A percentile compares a stretch with the other conserved stretches of the same genome.
Conservation (phyloP, 2,888 invertebrate species). For the Erebia epiphron region DNA sequence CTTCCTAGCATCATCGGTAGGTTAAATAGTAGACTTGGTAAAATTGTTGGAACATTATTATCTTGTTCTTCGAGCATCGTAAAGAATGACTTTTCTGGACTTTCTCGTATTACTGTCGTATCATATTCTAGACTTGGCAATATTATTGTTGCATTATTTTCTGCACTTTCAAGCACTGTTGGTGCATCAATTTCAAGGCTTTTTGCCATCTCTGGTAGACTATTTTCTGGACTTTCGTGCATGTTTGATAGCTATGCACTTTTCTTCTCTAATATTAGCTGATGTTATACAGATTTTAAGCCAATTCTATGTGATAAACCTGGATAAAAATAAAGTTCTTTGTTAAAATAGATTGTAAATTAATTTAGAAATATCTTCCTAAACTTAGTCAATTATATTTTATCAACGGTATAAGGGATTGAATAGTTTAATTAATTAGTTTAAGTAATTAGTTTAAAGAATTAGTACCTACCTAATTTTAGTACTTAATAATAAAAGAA, state of each 20-base stretch:
- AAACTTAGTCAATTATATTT: no score
- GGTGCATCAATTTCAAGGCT: neutral
- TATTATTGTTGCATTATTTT: neutral
- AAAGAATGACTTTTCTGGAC: neutral
- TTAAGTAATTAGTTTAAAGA: no score
- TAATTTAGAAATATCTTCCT: no score
- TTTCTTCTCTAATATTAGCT: neutral
- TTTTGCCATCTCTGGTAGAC: neutral
- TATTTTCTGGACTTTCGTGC: neutral
- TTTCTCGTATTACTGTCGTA: neutral
- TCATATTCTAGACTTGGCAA: neutral
- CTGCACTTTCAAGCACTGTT: neutral
- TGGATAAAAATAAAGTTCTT: conserved; percentile 22
- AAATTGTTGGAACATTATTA: neutral
- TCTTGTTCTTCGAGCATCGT: neutral
- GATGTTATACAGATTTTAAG: neutral
- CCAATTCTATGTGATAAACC: conserved; percentile 14
- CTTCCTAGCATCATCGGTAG: neutral
- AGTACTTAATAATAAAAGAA: no score
- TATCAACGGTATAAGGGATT: no score
- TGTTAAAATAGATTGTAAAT: neutral
- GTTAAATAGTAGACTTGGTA: neutral
- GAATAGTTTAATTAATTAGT: no score
- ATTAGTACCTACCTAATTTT: no score
- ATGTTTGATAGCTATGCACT: neutral